These are phyloP conservation scores for Eudemis profundana DNA, from an alignment of 2,888 invertebrate genomes.

Conservation along the genomic window DNA sequence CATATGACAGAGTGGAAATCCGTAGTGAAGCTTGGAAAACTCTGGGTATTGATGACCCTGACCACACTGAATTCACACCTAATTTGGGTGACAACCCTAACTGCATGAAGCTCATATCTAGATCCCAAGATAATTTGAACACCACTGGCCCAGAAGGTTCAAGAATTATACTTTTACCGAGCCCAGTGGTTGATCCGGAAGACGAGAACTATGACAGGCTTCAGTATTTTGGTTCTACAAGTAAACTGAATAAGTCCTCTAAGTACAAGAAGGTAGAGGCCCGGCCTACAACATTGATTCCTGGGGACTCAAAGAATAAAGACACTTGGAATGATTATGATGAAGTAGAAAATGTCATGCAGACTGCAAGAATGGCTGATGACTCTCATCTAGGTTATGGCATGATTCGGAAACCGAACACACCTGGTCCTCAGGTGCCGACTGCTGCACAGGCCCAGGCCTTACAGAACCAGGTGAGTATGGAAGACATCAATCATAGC, in stretches of 20 bases:
- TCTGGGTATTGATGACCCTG: slow-evolving; percentile 89
- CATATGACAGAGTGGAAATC: slow-evolving; percentile 91
- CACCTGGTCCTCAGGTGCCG: slow-evolving; percentile 82
- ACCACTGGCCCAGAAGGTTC: slow-evolving; percentile 79
- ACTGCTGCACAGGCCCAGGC: slow-evolving; percentile 80
- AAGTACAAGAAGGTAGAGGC: slow-evolving; percentile 89
- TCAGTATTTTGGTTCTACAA: slow-evolving; percentile 92
- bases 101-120: slow-evolving; percentile 79
- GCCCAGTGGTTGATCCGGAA: slow-evolving; percentile 78
- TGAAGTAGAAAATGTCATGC: slow-evolving; percentile 89
- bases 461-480: slow-evolving; percentile 75
- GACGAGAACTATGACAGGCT: slow-evolving; percentile 91
- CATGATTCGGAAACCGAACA: slow-evolving; percentile 88
- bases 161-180: slow-evolving; percentile 83
- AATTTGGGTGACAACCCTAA: slow-evolving; percentile 78
- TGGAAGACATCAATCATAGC: slow-evolving; percentile 87
- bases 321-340: slow-evolving; percentile 91
- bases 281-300: slow-evolving; percentile 83
- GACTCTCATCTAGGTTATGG: slow-evolving; percentile 93
- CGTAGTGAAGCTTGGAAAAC: slow-evolving; percentile 93
- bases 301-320: slow-evolving; percentile 74
- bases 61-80: slow-evolving; percentile 88
- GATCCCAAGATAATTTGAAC: slow-evolving; percentile 81
- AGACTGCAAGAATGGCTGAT: slow-evolving; percentile 90
- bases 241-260: slow-evolving; percentile 87